These are phyloP conservation scores for Eupithecia abbreviata DNA, from an alignment of 2,888 invertebrate genomes.

Conservation along the genomic window DNA sequence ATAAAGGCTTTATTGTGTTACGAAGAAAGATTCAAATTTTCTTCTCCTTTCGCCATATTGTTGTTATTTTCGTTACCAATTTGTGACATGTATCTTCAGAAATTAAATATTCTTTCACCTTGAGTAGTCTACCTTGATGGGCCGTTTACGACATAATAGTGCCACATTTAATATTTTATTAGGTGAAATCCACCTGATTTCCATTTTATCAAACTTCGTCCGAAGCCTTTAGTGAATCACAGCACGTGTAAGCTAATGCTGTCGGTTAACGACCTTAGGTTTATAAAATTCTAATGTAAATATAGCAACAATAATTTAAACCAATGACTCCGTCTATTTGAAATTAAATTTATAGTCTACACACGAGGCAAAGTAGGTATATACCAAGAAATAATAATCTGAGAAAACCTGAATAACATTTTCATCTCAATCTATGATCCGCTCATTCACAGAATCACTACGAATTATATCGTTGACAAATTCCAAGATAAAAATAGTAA, in stretches of 20 bases:
- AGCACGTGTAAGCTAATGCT: background rate
- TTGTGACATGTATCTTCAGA: background rate
- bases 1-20: slow-evolving; percentile 24
- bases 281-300: background rate
- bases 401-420: slow-evolving; percentile 9
- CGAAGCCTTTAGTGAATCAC: background rate
- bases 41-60: background rate
- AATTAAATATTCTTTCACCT: background rate
- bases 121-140: background rate
- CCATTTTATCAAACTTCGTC: background rate
- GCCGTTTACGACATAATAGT: background rate
- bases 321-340: slow-evolving; percentile 9
- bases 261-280: background rate
- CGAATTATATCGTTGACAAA: background rate
- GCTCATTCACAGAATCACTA: background rate
- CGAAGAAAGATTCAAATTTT: slow-evolving; percentile 16
- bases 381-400: slow-evolving; percentile 8
- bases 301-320: background rate
- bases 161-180: background rate
- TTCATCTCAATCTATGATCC: background rate
- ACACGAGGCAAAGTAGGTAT: slow-evolving; percentile 31
- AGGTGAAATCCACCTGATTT: background rate
- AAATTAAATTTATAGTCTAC: slow-evolving; percentile 26
- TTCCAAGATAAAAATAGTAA: background rate
- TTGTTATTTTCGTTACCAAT: background rate